phyloP scores from a whole-genome alignment of 2,113 vertebrate genomes.

The Lipotes vexillifer region DNA sequence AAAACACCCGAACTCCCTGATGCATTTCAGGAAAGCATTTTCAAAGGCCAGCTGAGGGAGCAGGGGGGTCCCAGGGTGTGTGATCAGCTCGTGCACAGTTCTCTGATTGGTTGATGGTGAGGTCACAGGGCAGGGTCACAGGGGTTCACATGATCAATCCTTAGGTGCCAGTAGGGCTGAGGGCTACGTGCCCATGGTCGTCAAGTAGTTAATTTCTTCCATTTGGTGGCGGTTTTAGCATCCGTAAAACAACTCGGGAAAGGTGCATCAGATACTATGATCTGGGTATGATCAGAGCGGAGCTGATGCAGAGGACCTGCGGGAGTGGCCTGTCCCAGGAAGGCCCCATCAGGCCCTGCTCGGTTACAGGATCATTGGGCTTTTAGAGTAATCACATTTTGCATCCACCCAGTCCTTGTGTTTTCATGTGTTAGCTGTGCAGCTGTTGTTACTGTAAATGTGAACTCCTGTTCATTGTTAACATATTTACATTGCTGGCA shows the following conservation, averaged over 20 bases:
- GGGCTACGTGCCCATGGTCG: not conserved
- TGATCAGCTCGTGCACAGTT: no score
- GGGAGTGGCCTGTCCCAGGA: accelerated
- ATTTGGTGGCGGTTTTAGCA: not conserved
- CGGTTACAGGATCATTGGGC: not conserved
- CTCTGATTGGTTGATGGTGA: not conserved
- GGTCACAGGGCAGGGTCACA: not conserved
- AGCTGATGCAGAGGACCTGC: not conserved
- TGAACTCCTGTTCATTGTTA: accelerated
- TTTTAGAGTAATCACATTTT: not conserved
- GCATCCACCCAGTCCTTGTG: accelerated
- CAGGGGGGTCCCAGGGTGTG: not conserved
- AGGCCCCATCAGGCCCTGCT: not conserved
- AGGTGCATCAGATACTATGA: not conserved
- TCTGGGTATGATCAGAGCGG: not conserved
- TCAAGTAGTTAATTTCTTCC: not conserved
- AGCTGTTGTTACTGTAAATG: not conserved
- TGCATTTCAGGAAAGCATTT: not conserved
- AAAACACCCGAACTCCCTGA: not conserved
- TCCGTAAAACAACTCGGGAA: not conserved
- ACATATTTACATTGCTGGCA: not conserved
- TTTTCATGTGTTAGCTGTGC: not conserved
- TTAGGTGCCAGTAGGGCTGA: not conserved
- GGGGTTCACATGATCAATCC: not conserved
- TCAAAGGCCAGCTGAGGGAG: not conserved